Evolutionary conservation across 2,888 invertebrate species (phyloP).

Genomic region (Nymphalis polychloros): DNA sequence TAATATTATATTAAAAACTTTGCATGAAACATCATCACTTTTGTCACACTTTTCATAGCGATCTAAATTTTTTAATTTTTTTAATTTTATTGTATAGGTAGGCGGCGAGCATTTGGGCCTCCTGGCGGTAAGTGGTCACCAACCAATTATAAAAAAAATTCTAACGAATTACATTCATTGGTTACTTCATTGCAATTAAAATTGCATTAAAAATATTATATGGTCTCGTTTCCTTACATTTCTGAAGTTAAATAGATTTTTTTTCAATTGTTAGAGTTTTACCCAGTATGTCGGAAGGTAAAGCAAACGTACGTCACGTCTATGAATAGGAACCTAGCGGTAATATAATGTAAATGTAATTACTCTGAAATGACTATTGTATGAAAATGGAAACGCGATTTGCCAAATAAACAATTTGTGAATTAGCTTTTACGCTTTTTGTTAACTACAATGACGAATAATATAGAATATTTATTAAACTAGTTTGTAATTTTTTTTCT

Average conservation of each 20-base stretch:
- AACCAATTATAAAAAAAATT: no score
- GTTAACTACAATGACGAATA: background rate
- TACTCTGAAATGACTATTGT: conserved; percentile 34
- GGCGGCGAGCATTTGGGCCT: no score
- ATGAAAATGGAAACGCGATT: conserved; percentile 14
- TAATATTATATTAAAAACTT: background rate
- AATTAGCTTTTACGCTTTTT: background rate
- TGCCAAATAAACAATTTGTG: background rate
- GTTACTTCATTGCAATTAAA: no score
- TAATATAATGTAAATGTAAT: conserved; percentile 53
- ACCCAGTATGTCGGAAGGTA: conserved; percentile 47
- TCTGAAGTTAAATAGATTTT: conserved; percentile 37
- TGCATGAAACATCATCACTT: no score
- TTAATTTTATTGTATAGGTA: no score
- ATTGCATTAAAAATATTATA: no score
- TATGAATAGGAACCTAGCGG: conserved; percentile 50
- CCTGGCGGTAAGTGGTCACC: no score
- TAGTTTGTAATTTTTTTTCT: no score
- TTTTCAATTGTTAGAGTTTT: conserved; percentile 57
- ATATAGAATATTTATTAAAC: background rate
- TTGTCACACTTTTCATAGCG: no score
- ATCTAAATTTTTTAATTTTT: no score
- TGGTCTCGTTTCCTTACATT: background rate
- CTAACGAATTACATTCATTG: no score
- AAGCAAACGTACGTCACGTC: conserved; percentile 53